phyloP scores from a whole-genome alignment of 2,113 vertebrate genomes.

The Pluvianellus socialis region DNA sequence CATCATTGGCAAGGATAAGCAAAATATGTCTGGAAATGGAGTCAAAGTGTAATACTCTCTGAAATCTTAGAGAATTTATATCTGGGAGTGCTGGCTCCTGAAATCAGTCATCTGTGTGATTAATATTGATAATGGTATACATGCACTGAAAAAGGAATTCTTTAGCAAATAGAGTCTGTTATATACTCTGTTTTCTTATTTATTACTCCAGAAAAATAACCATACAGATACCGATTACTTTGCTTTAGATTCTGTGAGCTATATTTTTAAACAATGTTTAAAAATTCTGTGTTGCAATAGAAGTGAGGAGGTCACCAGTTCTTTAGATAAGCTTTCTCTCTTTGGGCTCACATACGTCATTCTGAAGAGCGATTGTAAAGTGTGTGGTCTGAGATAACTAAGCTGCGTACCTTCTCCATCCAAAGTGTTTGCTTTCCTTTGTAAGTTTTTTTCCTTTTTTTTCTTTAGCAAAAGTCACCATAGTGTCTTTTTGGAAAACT shows the following conservation, averaged over 20 bases:
- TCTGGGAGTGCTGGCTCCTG: not conserved
- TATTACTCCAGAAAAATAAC: not conserved
- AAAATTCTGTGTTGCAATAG: not conserved
- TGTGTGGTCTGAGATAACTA: not conserved
- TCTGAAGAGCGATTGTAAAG: not conserved
- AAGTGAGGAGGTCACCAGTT: not conserved
- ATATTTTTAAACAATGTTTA: not conserved
- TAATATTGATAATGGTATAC: not conserved
- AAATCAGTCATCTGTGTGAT: not conserved
- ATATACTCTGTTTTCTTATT: not conserved
- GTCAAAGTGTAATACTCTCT: not conserved
- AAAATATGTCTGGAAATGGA: not conserved
- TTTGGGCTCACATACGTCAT: not conserved
- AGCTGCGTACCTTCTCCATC: not conserved
- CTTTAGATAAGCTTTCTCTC: not conserved
- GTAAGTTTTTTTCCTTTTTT: not conserved
- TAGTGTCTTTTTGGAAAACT: not conserved
- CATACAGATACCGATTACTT: not conserved
- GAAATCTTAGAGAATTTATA: not conserved
- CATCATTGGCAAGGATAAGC: not conserved
- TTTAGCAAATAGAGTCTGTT: not conserved
- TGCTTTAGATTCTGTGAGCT: not conserved
- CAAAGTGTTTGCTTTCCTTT: not conserved
- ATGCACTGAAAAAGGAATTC: not conserved
- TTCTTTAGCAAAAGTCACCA: not conserved